Evolutionary conservation across 35 echinoderm and acorn worm species (phyloP), one percentile per base, ranked within the genome.

Genomic region (Holothuria glaberrima): DNA sequence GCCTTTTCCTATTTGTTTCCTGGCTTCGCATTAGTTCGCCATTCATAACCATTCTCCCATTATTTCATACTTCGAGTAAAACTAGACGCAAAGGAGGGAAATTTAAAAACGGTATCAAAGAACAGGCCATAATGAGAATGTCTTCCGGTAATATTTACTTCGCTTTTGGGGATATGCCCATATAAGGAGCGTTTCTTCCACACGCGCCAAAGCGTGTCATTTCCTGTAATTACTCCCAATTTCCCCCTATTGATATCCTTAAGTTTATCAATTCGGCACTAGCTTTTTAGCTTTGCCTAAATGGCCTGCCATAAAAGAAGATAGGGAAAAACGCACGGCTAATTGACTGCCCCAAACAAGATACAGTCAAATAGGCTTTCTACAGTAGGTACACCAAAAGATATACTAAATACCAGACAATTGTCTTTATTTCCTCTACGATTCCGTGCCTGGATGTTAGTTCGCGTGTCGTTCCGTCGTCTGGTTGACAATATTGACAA

Each of bases 281-380:
- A 9, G 50, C 16, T 54, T 54, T 54, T 54, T 54, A 54, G 13
- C 50, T 54, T 54, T 54, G 9, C 50, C 50, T 54, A 54, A 54
- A 54, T 54, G 50, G 50, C 50, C 50, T 54, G 50, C 50, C 50
- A 54, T 54, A 54, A 54, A 54, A 54, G 50, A 54, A 54, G 50
- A 63, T 59, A 58, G 30, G 38, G 48, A 48, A 30, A 59, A 59
- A 46, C 46, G 36, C 34, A 12, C 26, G 36, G 77, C 80, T 84
- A 84, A 84, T 84, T 84, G 80, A 84, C 25, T 56, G 80, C 80
- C 80, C 80, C 54, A 84, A 84, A 84, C 80, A 63, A 84, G 80
- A 63, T 63, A 24, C 22, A 78, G 41, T 48, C 71, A 31, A 75
- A 69, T 69, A 33, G 14, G 66, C 19, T 33, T 69, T 69, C 66